Evolutionary conservation across 2,113 vertebrate species (phyloP).

Genomic region (Ellobius talpinus): DNA sequence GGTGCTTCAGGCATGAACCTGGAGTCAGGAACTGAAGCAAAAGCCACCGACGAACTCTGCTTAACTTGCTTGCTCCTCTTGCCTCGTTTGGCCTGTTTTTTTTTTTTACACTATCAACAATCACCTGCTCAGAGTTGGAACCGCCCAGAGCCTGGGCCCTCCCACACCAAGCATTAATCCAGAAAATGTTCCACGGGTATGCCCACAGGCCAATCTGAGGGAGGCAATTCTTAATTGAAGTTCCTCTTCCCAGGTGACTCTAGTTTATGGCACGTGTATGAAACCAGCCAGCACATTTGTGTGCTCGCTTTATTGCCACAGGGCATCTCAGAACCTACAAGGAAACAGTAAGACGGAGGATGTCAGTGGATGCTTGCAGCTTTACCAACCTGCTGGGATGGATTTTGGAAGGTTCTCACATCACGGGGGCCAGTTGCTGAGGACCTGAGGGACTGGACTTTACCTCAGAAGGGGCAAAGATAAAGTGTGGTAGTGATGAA

Average conservation of each 20-base stretch:
- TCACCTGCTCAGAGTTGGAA: neutral
- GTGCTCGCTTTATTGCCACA: neutral
- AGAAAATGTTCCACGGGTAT: neutral
- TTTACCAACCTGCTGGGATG: neutral
- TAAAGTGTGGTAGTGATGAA: neutral
- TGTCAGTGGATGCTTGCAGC: neutral
- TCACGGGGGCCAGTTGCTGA: neutral
- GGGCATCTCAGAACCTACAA: neutral
- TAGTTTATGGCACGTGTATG: neutral
- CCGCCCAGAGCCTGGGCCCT: neutral
- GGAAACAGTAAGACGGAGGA: neutral
- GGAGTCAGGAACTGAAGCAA: neutral
- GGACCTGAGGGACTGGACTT: neutral
- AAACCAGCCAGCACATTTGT: neutral
- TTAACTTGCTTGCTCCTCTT: neutral
- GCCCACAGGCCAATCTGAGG: neutral
- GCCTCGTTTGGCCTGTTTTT: neutral
- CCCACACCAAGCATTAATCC: neutral
- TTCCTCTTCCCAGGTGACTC: neutral
- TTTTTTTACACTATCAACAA: neutral
- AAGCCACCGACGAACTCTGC: neutral
- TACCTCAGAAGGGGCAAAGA: neutral
- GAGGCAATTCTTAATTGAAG: neutral
- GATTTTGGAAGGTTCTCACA: neutral
- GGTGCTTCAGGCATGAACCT: neutral